Evolutionary conservation across 2,113 vertebrate species (phyloP), one percentile per base, ranked within the genome.

Genomic region (Indri indri): DNA sequence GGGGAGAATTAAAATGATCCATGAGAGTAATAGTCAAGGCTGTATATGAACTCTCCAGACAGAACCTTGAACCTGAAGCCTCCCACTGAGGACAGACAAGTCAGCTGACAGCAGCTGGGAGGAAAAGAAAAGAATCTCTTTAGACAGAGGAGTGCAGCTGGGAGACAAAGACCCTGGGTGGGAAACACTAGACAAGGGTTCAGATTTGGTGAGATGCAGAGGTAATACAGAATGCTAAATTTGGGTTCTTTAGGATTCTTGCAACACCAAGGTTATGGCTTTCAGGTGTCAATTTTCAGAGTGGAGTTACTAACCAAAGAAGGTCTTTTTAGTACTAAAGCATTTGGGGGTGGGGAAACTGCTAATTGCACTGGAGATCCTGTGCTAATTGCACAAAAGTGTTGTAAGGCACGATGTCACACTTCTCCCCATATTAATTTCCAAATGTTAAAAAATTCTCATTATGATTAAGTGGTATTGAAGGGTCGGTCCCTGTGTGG

Each of bases 1-100:
- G 65, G 34, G 54, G n/a, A 95, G 93, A 97, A 97, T 95, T 97
- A 97, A 95, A 97, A 88, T 2, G n/a, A 95, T 88, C 88, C 86
- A 90, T 95, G 83, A 92, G 74, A 96, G 92, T 90, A 97, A 88
- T 37, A 87, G 83, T 86, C 59, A 63, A 85, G 47, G 88, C 89
- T 90, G 20, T 52, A 50, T 76, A 77, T 63, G 66, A 88, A 57
- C 65, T 74, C 83, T 47, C 71, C 30, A 73, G 73, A 82, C 82
- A 22, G 73, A 84, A 59, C 45, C 90, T 97, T 96, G 91, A 96
- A 95, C 94, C 70, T 85, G 74, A 91, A 63, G 2, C 22, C 32
- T 94, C 92, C 45, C 40, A 74, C 54, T 5, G 74, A 90, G 88
- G 87, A 87, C 61, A 93, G 76, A 74, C 87, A 27, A 88, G 54